A percentile compares a stretch with the other conserved stretches of the same genome.
Evolutionary conservation across 2,888 invertebrate species (phyloP).

Genomic region (Amphipyra berbera): DNA sequence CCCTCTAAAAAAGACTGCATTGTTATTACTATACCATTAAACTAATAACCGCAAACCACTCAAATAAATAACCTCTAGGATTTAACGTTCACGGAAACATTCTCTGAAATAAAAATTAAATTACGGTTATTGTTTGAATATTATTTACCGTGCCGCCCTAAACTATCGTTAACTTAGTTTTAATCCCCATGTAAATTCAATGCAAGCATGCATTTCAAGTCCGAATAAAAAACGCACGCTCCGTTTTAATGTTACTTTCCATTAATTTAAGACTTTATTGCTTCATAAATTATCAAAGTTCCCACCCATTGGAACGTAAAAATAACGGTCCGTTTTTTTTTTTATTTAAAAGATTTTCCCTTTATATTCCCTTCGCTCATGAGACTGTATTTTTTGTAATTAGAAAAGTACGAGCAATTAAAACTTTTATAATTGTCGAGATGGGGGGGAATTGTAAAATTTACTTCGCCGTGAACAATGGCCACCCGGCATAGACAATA

Average conservation of each 20-base stretch:
- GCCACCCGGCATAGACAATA: constrained; percentile 82
- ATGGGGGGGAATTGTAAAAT: constrained; percentile 82
- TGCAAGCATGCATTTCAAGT: constrained; percentile 43
- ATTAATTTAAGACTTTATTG: constrained; percentile 63
- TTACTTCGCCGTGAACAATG: constrained; percentile 86
- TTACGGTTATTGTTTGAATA: constrained; percentile 31
- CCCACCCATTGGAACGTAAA: constrained; percentile 62
- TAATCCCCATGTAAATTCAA: constrained; percentile 33
- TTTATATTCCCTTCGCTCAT: constrained; percentile 78
- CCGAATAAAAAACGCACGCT: constrained; percentile 33
- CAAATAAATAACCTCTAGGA: not conserved
- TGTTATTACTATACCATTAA: not conserved
- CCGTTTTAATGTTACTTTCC: constrained; percentile 46
- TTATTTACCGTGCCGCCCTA: constrained; percentile 19
- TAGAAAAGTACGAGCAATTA: constrained; percentile 88
- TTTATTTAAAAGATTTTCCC: constrained; percentile 60
- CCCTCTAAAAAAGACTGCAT: not conserved
- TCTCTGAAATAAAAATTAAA: constrained; percentile 37
- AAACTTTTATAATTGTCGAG: constrained; percentile 89
- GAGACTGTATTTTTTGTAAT: constrained; percentile 87
- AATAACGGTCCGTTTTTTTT: constrained; percentile 59
- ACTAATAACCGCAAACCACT: too few species aligned
- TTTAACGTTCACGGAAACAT: constrained; percentile 6
- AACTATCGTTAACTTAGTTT: constrained; percentile 31
- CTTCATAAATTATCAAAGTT: constrained; percentile 66